Conservation (phyloP, 2,888 invertebrate genomes). For the Thumatha senex region DNA sequence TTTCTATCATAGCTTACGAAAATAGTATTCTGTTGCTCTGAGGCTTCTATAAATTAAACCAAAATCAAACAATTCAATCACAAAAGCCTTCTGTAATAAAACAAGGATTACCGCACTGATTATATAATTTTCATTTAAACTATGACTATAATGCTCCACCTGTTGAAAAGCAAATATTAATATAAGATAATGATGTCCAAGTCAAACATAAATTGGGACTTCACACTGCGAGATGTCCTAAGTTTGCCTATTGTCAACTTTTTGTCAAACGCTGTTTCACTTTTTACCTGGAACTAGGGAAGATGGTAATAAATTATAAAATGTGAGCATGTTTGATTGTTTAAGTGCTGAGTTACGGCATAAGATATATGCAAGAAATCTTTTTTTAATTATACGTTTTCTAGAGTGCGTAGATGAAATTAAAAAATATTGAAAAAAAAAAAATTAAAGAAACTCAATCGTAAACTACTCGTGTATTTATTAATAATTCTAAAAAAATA, state of each 20-base stretch:
- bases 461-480: too few relatives aligned
- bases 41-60: background rate
- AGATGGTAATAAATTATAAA: constrained; percentile 64
- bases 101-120: too few relatives aligned
- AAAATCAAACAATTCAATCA: background rate
- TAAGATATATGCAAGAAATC: too few relatives aligned
- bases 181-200: constrained; percentile 61
- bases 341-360: constrained; percentile 19
- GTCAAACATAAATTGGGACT: constrained; percentile 67
- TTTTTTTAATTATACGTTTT: too few relatives aligned
- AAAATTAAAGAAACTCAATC: too few relatives aligned
- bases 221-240: constrained; percentile 56
- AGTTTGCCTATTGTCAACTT: constrained; percentile 70
- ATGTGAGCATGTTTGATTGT: constrained; percentile 56
- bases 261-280: constrained; percentile 55
- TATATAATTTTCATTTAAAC: constrained; percentile 19
- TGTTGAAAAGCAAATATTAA: constrained; percentile 71
- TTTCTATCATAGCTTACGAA: too few relatives aligned
- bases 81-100: too few relatives aligned
- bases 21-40: too few relatives aligned
- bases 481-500: too few relatives aligned
- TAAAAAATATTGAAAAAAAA: too few relatives aligned
- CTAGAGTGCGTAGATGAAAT: too few relatives aligned
- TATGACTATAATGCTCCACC: constrained; percentile 41
- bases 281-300: constrained; percentile 62